phyloP scores from a whole-genome alignment of 2,113 vertebrate genomes.

The Nothobranchius furzeri region DNA sequence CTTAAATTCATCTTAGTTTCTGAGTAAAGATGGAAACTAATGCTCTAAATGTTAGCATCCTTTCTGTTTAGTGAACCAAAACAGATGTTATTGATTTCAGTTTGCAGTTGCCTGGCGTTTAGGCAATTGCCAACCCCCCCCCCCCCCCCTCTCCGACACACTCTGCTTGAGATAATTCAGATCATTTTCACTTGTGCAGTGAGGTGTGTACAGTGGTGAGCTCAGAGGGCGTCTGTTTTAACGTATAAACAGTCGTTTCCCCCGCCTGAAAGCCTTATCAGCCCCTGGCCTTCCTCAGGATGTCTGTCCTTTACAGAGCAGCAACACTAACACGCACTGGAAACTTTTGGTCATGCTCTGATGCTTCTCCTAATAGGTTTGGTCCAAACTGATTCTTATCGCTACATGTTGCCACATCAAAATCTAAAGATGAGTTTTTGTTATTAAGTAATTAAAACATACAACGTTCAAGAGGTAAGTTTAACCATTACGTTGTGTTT shows the following conservation, averaged over 20 bases:
- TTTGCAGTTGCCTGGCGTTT: neutral
- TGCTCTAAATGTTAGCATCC: too few relatives aligned
- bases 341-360: slow-evolving; percentile 36
- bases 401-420: too few relatives aligned
- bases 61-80: neutral
- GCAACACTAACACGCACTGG: slow-evolving; percentile 38
- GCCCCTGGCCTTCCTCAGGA: slow-evolving; percentile 78
- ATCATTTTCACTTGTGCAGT: slow-evolving; percentile 54
- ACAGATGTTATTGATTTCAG: slow-evolving; percentile 8
- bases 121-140: neutral
- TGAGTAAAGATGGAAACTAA: neutral
- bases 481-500: too few relatives aligned
- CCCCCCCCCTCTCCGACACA: neutral
- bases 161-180: slow-evolving; percentile 32
- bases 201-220: slow-evolving; percentile 45
- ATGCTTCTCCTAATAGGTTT: neutral
- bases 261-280: slow-evolving; percentile 70
- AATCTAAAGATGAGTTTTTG: neutral
- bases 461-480: too few relatives aligned
- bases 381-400: too few relatives aligned
- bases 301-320: slow-evolving; percentile 51
- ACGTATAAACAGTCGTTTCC: slow-evolving; percentile 68
- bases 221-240: slow-evolving; percentile 55
- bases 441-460: too few relatives aligned
- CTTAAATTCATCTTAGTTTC: neutral